phyloP scores from a whole-genome alignment of 2,113 vertebrate genomes.

The Cinclus mexicanus region DNA sequence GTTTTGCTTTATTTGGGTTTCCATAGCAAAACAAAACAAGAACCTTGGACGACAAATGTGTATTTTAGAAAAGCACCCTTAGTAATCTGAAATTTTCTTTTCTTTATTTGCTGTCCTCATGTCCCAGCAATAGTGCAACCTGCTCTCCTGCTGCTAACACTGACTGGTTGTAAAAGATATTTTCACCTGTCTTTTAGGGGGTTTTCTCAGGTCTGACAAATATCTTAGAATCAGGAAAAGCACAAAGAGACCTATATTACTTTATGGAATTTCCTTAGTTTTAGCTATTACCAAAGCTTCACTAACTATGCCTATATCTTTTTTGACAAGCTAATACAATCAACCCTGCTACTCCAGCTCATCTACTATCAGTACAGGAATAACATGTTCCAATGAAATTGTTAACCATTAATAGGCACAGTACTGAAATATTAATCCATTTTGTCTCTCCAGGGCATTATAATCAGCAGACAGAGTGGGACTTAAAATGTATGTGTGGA shows the following conservation, averaged over 20 bases:
- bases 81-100: background rate
- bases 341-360: background rate
- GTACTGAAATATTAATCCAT: slow-evolving; percentile 47
- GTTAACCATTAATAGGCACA: slow-evolving; percentile 19
- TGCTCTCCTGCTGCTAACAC: background rate
- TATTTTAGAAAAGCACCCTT: background rate
- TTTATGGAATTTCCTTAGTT: background rate
- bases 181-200: background rate
- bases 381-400: background rate
- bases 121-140: background rate
- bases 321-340: slow-evolving; percentile 31
- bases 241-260: background rate
- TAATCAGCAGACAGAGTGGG: background rate
- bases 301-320: background rate
- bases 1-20: background rate
- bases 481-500: background rate
- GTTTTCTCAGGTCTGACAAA: background rate
- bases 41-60: background rate
- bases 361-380: background rate
- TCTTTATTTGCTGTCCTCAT: slow-evolving; percentile 6
- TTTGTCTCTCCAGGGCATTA: background rate
- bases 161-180: background rate
- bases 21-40: background rate
- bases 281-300: background rate
- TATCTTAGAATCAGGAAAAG: background rate